phyloP scores from a whole-genome alignment of 2,888 invertebrate genomes.

The Lithophane ornitopus region DNA sequence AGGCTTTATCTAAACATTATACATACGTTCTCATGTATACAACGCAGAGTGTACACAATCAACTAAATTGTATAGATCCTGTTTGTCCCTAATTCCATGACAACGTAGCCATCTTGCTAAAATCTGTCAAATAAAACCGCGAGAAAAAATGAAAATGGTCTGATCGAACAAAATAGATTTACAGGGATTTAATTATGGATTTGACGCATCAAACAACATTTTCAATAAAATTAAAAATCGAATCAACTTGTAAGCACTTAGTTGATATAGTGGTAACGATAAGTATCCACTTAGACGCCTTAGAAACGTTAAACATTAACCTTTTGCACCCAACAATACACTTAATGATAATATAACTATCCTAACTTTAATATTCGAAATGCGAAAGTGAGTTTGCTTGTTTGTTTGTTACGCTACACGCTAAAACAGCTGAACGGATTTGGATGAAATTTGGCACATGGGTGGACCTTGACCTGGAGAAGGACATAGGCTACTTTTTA shows the following conservation, averaged over 20 bases:
- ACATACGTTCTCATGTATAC: conserved; percentile 5
- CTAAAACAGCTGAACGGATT: too few species aligned
- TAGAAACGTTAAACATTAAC: background rate
- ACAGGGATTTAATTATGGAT: background rate
- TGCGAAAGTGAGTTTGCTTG: too few species aligned
- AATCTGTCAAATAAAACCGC: background rate
- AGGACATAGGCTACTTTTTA: too few species aligned
- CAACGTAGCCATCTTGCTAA: too few species aligned
- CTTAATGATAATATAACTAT: background rate
- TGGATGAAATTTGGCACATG: too few species aligned
- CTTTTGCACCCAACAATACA: background rate
- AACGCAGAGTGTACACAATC: background rate
- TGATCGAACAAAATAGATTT: background rate
- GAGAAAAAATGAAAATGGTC: background rate
- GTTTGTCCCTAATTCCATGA: background rate
- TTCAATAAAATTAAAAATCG: background rate
- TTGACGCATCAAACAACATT: background rate
- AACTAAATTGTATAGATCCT: background rate
- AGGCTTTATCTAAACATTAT: background rate
- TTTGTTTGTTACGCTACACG: too few species aligned
- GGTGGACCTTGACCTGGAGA: too few species aligned
- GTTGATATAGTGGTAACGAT: background rate
- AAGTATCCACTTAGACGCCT: background rate
- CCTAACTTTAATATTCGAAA: too few species aligned
- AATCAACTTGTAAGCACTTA: background rate